A percentile compares a stretch with the other conserved stretches of the same genome.
These are phyloP conservation scores for Lordiphosa fenestrarum DNA, from an alignment of 2,888 invertebrate genomes.

Conservation along the genomic window DNA sequence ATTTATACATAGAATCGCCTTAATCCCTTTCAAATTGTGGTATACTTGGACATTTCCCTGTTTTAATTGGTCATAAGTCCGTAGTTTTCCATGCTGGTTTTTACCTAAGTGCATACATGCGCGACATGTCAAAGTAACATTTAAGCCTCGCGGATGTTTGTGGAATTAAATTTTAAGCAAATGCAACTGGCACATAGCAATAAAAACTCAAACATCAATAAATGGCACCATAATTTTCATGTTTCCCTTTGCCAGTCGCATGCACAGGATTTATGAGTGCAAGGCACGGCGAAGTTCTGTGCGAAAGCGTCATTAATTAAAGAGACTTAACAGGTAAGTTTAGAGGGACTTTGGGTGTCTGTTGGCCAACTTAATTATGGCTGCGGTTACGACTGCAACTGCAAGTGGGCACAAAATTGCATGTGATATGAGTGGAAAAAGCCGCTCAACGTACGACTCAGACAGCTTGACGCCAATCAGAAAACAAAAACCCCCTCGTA, in stretches of 20 bases:
- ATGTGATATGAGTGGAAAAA: conserved; percentile 55
- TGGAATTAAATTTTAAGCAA: conserved; percentile 29
- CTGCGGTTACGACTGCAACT: conserved; percentile 23
- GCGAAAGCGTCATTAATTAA: not conserved
- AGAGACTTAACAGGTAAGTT: not conserved
- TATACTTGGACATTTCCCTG: conserved; percentile 25
- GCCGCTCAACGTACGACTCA: conserved; percentile 50
- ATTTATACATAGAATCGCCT: not conserved
- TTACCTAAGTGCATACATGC: not conserved
- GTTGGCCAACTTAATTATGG: conserved; percentile 10
- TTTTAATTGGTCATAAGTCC: conserved; percentile 36
- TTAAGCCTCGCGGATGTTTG: conserved; percentile 29
- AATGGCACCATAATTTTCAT: conserved; percentile 36
- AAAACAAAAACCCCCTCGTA: conserved; percentile 58
- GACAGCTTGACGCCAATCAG: conserved; percentile 69
- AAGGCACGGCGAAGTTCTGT: conserved; percentile 12
- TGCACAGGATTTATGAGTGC: conserved; percentile 55
- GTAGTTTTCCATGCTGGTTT: conserved; percentile 3
- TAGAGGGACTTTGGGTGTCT: conserved; percentile 12
- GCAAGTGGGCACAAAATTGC: conserved; percentile 48
- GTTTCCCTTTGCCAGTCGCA: conserved; percentile 46
- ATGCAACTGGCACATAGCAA: conserved; percentile 16
- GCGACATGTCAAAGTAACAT: conserved; percentile 29
- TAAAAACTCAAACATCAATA: conserved; percentile 11
- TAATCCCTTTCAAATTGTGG: conserved; percentile 3